Conservation (phyloP, 2,888 invertebrate genomes). For the Cremastinae sp. region DNA sequence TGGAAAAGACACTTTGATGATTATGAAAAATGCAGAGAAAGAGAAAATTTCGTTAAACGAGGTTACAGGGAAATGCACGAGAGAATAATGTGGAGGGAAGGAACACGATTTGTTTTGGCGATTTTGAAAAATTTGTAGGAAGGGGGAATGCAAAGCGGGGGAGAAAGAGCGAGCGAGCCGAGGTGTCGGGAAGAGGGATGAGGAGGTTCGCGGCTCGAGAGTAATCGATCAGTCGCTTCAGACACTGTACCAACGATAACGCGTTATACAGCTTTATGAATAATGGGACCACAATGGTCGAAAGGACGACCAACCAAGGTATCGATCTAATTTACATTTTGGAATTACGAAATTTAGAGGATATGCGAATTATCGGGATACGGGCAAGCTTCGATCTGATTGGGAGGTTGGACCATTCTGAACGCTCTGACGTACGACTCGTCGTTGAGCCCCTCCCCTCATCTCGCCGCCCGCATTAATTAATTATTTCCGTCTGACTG, state of each 20-base stretch:
- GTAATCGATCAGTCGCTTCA: slow-evolving; percentile 44
- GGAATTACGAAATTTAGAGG: slow-evolving; percentile 37
- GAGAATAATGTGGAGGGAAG: no score
- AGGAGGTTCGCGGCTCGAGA: no score
- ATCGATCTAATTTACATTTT: slow-evolving; percentile 52
- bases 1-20: no score
- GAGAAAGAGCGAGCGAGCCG: no score
- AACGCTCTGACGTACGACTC: slow-evolving; percentile 7
- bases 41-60: background rate
- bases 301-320: slow-evolving; percentile 32
- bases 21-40: slow-evolving; percentile 5
- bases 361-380: slow-evolving; percentile 43
- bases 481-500: slow-evolving; percentile 29
- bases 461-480: slow-evolving; percentile 11
- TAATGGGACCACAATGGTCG: slow-evolving; percentile 41
- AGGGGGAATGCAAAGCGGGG: no score
- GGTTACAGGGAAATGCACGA: no score
- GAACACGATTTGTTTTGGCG: no score
- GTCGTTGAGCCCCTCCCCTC: slow-evolving; percentile 20
- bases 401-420: slow-evolving; percentile 1
- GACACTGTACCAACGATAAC: slow-evolving; percentile 41
- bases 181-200: no score
- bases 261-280: slow-evolving; percentile 38
- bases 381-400: slow-evolving; percentile 25
- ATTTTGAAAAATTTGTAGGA: no score